Evolutionary conservation across 2,888 invertebrate species (phyloP).

Genomic region (Lasioglossum malachurum): DNA sequence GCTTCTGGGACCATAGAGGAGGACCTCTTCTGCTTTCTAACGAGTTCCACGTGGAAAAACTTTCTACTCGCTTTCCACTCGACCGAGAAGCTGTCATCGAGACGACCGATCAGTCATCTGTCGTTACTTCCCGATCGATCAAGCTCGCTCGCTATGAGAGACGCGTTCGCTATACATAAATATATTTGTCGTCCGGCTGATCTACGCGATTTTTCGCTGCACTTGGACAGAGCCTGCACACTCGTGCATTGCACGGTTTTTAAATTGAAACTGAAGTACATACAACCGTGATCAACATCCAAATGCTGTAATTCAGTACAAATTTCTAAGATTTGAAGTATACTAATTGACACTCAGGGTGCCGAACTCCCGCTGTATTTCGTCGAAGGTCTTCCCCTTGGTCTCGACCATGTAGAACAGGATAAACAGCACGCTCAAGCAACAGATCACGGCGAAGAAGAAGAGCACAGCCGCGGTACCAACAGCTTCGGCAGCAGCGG

Average conservation of each 20-base stretch:
- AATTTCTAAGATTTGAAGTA: neutral
- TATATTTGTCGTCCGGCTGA: slow-evolving; percentile 20
- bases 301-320: slow-evolving; percentile 27
- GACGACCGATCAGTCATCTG: slow-evolving; percentile 19
- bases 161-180: slow-evolving; percentile 20
- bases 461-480: slow-evolving; percentile 85
- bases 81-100: slow-evolving; percentile 7
- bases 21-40: neutral
- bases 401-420: slow-evolving; percentile 86
- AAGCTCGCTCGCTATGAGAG: slow-evolving; percentile 43
- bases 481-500: slow-evolving; percentile 80
- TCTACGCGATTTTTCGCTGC: slow-evolving; percentile 38
- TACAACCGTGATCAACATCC: neutral
- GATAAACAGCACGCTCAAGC: slow-evolving; percentile 85
- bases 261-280: neutral
- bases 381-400: slow-evolving; percentile 83
- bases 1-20: neutral
- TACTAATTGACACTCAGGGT: neutral
- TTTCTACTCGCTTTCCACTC: slow-evolving; percentile 5
- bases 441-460: slow-evolving; percentile 85
- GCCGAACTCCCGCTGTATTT: slow-evolving; percentile 82
- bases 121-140: slow-evolving; percentile 27
- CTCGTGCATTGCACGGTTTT: slow-evolving; percentile 26
- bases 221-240: neutral
- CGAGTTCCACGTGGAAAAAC: neutral